A percentile compares a stretch with the other conserved stretches of the same genome.
These are phyloP conservation scores for Congeria kusceri DNA, from an alignment of 2,888 invertebrate genomes.

Conservation along the genomic window DNA sequence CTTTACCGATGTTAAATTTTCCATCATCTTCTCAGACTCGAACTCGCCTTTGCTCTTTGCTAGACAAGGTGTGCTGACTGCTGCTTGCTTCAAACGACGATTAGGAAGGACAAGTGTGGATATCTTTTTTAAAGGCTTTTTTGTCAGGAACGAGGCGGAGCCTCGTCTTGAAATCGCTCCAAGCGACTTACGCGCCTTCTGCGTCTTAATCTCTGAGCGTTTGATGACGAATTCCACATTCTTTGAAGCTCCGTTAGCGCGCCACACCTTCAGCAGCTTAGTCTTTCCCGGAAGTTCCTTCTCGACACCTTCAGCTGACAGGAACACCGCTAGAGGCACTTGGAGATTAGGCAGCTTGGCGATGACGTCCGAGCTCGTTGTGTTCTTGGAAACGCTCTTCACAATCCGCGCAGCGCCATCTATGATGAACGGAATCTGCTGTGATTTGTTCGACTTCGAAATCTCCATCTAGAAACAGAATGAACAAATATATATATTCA, in stretches of 20 bases:
- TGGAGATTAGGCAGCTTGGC: constrained; percentile 44
- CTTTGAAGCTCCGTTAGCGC: constrained; percentile 39
- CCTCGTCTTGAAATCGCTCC: too few relatives aligned
- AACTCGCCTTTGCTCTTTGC: not conserved
- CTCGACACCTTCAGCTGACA: constrained; percentile 37
- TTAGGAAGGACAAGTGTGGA: not conserved
- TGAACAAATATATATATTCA: not conserved
- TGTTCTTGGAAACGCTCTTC: constrained; percentile 51
- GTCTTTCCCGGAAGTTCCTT: constrained; percentile 48
- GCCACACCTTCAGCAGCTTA: constrained; percentile 50
- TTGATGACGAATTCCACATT: constrained; percentile 46
- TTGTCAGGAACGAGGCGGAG: not conserved
- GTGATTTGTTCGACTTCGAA: constrained; percentile 30
- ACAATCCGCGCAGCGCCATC: constrained; percentile 42
- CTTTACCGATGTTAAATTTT: constrained; percentile 37
- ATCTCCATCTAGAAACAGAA: constrained; percentile 46
- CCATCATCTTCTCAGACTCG: not conserved
- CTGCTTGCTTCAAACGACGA: not conserved
- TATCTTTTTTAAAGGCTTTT: constrained; percentile 3
- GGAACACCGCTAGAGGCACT: constrained; percentile 40
- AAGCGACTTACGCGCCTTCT: constrained; percentile 17
- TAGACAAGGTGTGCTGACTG: not conserved
- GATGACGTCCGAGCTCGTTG: constrained; percentile 61
- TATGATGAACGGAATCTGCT: constrained; percentile 48
- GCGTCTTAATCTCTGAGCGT: constrained; percentile 25